These are phyloP conservation scores for Leptinotarsa juncta DNA, from an alignment of 2,888 invertebrate species.

Conservation along the genomic window DNA sequence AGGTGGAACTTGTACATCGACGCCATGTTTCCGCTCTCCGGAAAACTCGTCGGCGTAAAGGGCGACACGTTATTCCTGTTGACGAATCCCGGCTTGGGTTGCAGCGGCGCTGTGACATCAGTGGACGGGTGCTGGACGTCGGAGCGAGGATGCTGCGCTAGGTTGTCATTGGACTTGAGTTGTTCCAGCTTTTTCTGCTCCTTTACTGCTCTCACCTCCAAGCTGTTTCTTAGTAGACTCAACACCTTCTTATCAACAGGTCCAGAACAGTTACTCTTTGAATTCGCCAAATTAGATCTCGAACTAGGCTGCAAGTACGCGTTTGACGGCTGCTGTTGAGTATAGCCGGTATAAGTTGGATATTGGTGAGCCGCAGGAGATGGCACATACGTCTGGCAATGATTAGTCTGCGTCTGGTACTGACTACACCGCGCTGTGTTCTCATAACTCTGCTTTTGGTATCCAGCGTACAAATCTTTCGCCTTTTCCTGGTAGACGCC, in stretches of 20 bases:
- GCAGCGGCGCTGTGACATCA: conserved; percentile 63
- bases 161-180: conserved; percentile 53
- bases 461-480: conserved; percentile 49
- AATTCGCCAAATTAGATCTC: conserved; percentile 55
- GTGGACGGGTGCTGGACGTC: conserved; percentile 64
- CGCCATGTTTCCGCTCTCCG: conserved; percentile 67
- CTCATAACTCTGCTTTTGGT: conserved; percentile 56
- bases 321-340: conserved; percentile 47
- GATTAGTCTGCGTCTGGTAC: conserved; percentile 54
- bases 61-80: conserved; percentile 70
- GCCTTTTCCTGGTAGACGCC: conserved; percentile 49
- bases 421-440: conserved; percentile 46
- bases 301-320: conserved; percentile 51
- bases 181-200: conserved; percentile 68
- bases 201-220: conserved; percentile 76
- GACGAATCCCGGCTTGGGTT: conserved; percentile 66
- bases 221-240: conserved; percentile 76
- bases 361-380: conserved; percentile 59
- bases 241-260: conserved; percentile 80
- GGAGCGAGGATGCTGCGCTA: conserved; percentile 52
- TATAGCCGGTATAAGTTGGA: conserved; percentile 53
- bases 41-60: conserved; percentile 69
- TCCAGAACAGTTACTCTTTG: conserved; percentile 60
- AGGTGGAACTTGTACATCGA: conserved; percentile 74
- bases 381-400: conserved; percentile 61